Percentiles rank a stretch among this genome's conserved stretches.
Conservation (phyloP, 2,888 invertebrate genomes). For the Drosophila emarginata region DNA sequence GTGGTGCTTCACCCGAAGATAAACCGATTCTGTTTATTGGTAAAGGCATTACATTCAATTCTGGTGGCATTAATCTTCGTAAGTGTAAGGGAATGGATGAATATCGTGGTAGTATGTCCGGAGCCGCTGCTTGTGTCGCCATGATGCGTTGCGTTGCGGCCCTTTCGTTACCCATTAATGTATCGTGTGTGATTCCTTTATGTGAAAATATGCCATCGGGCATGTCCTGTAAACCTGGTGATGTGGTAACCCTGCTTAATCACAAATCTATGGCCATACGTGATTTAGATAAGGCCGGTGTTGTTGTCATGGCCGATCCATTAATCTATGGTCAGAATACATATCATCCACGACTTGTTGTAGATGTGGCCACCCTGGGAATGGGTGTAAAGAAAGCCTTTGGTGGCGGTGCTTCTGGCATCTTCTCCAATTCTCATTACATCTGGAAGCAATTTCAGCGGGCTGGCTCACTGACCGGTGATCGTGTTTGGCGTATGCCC, state of each 20-base stretch:
- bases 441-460: conserved; percentile 84
- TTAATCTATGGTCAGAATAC: conserved; percentile 89
- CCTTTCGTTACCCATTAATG: conserved; percentile 84
- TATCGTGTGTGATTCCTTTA: conserved; percentile 82
- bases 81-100: conserved; percentile 70
- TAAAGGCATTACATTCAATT: conserved; percentile 84
- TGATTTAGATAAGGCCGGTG: conserved; percentile 88
- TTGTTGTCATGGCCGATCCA: conserved; percentile 91
- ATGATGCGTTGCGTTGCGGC: conserved; percentile 84
- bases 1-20: conserved; percentile 81
- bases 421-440: conserved; percentile 84
- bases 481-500: conserved; percentile 87
- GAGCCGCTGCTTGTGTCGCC: conserved; percentile 85
- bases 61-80: conserved; percentile 80
- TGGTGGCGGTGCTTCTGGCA: conserved; percentile 84
- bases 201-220: conserved; percentile 84
- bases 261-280: conserved; percentile 83
- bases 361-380: conserved; percentile 85
- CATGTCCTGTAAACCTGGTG: conserved; percentile 84
- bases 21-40: conserved; percentile 85
- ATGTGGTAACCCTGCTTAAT: conserved; percentile 83
- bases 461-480: conserved; percentile 85
- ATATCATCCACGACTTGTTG: conserved; percentile 84
- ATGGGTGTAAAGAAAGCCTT: conserved; percentile 84
- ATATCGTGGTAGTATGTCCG: conserved; percentile 85